Conservation (phyloP, 2,888 invertebrate species). For the Dione vanillae region DNA sequence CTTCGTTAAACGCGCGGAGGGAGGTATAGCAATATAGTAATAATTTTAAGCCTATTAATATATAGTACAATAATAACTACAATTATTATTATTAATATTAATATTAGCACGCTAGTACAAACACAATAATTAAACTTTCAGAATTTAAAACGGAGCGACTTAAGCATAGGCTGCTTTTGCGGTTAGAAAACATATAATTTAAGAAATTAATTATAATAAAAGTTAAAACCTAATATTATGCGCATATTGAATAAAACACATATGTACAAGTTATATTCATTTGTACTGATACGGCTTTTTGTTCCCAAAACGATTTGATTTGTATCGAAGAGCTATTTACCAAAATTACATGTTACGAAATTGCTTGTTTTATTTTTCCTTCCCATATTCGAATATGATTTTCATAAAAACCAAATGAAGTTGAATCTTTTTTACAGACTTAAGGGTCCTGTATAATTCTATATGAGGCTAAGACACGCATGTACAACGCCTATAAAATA, state of each 20-base stretch:
- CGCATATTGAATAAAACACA: constrained; percentile 35
- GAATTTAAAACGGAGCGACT: neutral
- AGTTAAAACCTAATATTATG: constrained; percentile 42
- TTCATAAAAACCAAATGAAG: constrained; percentile 56
- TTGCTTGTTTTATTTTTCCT: constrained; percentile 77
- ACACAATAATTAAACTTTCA: neutral
- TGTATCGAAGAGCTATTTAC: constrained; percentile 81
- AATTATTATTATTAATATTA: too few relatives aligned
- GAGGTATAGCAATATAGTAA: too few relatives aligned
- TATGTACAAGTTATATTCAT: constrained; percentile 38
- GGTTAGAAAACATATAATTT: constrained; percentile 20
- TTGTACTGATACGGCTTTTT: constrained; percentile 55
- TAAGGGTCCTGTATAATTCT: constrained; percentile 43
- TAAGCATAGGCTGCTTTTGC: neutral
- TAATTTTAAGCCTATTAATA: too few relatives aligned
- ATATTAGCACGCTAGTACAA: too few relatives aligned
- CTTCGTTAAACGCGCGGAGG: too few relatives aligned
- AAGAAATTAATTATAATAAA: constrained; percentile 35
- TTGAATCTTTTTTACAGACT: constrained; percentile 29
- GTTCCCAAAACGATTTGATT: constrained; percentile 75
- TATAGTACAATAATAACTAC: too few relatives aligned
- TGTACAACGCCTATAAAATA: neutral
- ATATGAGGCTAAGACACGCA: neutral
- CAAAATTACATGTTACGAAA: constrained; percentile 79
- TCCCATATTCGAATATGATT: constrained; percentile 75